Evolutionary conservation across 2,113 vertebrate genomes (phyloP), one percentile per base, ranked within the genome.

Genomic region (Anolis sagrei): DNA sequence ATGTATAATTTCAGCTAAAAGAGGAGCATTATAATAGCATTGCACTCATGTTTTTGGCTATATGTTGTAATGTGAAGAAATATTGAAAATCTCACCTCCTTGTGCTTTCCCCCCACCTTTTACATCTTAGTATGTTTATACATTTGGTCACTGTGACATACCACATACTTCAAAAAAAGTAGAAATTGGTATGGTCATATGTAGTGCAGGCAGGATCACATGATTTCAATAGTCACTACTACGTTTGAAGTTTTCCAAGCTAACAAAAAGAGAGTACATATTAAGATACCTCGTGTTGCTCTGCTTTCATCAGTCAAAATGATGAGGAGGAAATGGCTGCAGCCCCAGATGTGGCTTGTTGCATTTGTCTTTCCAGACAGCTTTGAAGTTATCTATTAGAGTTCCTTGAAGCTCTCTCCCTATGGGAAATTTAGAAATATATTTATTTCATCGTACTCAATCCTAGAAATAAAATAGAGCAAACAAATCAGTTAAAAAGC

Each of bases 381-480:
- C 88, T 93, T 88, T 92, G 79, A 93, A 94, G 88, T 91, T 91
- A 92, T 90, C 88, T 90, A 62, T 93, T 85, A 79, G 9, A 48
- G 73, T 27, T 83, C 82, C 93, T 91, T 84, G 39, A 85, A 88
- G 72, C 51, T 32, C 74, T 89, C 79, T 89, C 79, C 87, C 66
- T 66, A 19, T 79, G 83, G 88, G 91, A 89, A 92, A 92, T 82
- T 86, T 86, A 85, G 86, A 69, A 83, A 80, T 85, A 89, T 58
- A 85, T 76, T 49, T 76, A 85, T 90, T 89, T 70, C 82, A 85
- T 90, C 89, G 82, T 78, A 69, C 73, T 89, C n/a, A 29, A 72
- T 90, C 83, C 85, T 86, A 72, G 76, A 91, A 90, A 87, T 90
- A 77, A 79, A 82, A 81, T 66, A 83, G 36, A 90, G 86, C 87